Percentiles rank a stretch among this genome's conserved stretches.
phyloP scores from a whole-genome alignment of 2,888 invertebrate genomes.

The Cheilosia grossa region DNA sequence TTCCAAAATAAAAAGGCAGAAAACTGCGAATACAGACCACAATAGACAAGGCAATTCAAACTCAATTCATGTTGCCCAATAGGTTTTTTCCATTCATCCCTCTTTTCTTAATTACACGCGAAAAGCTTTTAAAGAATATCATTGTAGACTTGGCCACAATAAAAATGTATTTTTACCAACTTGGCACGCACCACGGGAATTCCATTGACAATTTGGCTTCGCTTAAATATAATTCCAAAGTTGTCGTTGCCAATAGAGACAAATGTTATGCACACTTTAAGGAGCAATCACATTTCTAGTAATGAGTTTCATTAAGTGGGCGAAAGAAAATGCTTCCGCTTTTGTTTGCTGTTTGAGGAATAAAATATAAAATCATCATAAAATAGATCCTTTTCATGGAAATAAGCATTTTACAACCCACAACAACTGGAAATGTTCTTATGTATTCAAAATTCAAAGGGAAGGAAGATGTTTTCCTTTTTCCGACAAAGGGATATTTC shows the following conservation, averaged over 20 bases:
- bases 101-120: neutral
- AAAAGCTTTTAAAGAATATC: neutral
- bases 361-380: slow-evolving; percentile 12
- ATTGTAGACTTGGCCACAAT: too few relatives aligned
- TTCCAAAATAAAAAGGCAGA: too few relatives aligned
- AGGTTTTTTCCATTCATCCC: too few relatives aligned
- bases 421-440: slow-evolving; percentile 8
- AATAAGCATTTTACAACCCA: slow-evolving; percentile 23
- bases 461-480: neutral
- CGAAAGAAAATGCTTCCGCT: too few relatives aligned
- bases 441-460: slow-evolving; percentile 15
- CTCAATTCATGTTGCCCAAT: too few relatives aligned
- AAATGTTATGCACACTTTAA: neutral
- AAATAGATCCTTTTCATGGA: slow-evolving; percentile 16
- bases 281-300: neutral
- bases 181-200: neutral
- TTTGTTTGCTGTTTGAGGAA: too few relatives aligned
- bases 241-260: neutral
- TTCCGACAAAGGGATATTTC: neutral
- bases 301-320: neutral
- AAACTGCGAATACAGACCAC: too few relatives aligned
- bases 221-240: neutral
- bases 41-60: too few relatives aligned
- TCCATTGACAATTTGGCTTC: slow-evolving; percentile 23
- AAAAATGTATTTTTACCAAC: neutral